Percentiles rank a stretch among this genome's conserved stretches.
Evolutionary conservation across 2,113 vertebrate species (phyloP).

Genomic region (Polyodon spathula): DNA sequence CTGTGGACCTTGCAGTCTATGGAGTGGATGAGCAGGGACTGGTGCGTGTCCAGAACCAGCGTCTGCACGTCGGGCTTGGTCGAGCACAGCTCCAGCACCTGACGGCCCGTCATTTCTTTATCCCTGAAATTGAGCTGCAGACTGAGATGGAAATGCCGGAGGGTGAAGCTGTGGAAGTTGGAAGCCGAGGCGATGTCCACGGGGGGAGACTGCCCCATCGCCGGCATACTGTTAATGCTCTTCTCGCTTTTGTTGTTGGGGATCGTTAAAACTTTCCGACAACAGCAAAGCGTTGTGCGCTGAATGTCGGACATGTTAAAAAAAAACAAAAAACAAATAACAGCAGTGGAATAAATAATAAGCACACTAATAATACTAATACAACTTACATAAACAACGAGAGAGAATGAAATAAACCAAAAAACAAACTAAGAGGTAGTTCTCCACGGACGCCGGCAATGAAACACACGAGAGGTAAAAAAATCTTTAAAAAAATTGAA

Average conservation of each 20-base stretch:
- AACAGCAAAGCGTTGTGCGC: conserved; percentile 71
- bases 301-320: conserved; percentile 31
- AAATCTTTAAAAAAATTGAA: background rate
- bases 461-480: no score
- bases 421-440: conserved; percentile 7
- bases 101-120: conserved; percentile 76
- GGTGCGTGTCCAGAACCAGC: conserved; percentile 75
- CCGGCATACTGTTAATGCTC: conserved; percentile 29
- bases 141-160: conserved; percentile 78
- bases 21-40: conserved; percentile 68
- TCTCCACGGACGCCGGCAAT: background rate
- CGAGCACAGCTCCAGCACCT: conserved; percentile 71
- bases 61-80: conserved; percentile 52
- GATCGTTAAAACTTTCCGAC: conserved; percentile 59
- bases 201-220: conserved; percentile 42
- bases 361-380: no score
- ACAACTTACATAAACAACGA: conserved; percentile 2
- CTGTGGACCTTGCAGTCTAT: conserved; percentile 51
- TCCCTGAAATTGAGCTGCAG: conserved; percentile 71
- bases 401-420: background rate
- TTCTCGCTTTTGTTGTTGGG: conserved; percentile 37
- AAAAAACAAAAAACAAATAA: no score
- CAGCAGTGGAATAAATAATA: no score
- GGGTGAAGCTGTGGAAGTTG: conserved; percentile 71
- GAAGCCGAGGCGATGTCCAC: conserved; percentile 78